A percentile compares a stretch with the other conserved stretches of the same genome.
These are phyloP conservation scores for Drosophila trapezifrons DNA, from an alignment of 1,140 invertebrate species.

Conservation along the genomic window DNA sequence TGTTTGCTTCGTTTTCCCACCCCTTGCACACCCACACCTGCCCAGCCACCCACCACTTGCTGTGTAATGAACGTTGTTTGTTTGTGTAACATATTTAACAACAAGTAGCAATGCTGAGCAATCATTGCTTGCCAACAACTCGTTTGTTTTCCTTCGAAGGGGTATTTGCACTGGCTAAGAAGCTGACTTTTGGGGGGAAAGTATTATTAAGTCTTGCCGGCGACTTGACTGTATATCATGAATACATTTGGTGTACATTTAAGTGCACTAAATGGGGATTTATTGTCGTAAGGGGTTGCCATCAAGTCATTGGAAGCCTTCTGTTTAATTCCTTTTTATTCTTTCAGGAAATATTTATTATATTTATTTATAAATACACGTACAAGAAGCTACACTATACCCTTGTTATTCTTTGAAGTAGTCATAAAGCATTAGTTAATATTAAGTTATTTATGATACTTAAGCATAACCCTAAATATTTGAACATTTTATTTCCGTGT, in stretches of 20 bases:
- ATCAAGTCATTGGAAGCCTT: background rate
- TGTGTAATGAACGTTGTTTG: conserved; percentile 58
- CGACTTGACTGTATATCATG: conserved; percentile 19
- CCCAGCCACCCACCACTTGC: conserved; percentile 1
- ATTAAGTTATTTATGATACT: conserved; percentile 4
- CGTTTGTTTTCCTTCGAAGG: conserved; percentile 34
- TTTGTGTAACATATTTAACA: conserved; percentile 68
- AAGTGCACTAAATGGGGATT: conserved; percentile 12
- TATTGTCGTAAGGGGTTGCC: background rate
- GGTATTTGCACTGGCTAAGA: conserved; percentile 26
- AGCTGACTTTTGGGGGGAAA: conserved; percentile 27
- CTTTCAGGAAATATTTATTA: conserved; percentile 7
- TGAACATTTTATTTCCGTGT: conserved; percentile 1
- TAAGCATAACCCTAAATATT: conserved; percentile 24
- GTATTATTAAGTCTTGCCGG: conserved; percentile 35
- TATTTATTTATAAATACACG: background rate
- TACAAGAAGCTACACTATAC: background rate
- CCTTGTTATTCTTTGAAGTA: background rate
- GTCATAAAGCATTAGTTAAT: background rate
- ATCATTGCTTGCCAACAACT: conserved; percentile 60
- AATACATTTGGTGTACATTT: conserved; percentile 12
- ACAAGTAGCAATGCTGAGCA: conserved; percentile 53
- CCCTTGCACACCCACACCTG: background rate
- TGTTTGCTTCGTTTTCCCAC: conserved; percentile 5
- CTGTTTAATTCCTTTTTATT: background rate